A percentile compares a stretch with the other conserved stretches of the same genome.
Evolutionary conservation across 2,797 vertebrate species (phyloP).

Genomic region (Sarcophilus harrisii): DNA sequence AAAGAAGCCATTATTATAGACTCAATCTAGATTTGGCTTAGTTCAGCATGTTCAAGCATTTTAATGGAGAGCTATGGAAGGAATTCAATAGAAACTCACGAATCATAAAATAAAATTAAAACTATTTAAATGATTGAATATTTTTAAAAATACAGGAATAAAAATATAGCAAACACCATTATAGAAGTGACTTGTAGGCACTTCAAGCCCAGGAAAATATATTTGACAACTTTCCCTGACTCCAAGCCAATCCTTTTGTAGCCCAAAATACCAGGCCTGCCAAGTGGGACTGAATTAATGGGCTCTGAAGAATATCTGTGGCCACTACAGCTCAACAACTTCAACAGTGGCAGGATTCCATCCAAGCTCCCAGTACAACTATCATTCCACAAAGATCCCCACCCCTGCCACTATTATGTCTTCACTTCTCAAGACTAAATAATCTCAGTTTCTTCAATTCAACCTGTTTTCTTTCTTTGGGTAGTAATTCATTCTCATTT

Average conservation of each 20-base stretch:
- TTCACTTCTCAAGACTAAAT: not conserved
- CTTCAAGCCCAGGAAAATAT: not conserved
- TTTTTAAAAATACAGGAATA: not conserved
- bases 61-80: not conserved
- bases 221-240: not conserved
- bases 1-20: not conserved
- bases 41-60: not conserved
- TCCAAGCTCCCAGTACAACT: not conserved
- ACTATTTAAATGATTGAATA: not conserved
- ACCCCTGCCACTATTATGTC: not conserved
- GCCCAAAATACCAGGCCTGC: not conserved
- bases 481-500: not conserved
- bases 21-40: not conserved
- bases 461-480: not conserved
- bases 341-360: not conserved
- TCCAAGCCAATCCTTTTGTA: not conserved
- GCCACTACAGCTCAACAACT: not conserved
- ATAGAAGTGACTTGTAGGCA: not conserved
- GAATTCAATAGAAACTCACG: not conserved
- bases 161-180: not conserved
- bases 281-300: not conserved
- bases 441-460: not conserved
- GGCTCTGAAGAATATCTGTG: not conserved
- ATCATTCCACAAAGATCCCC: not conserved
- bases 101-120: not conserved